A percentile compares a stretch with the other conserved stretches of the same genome.
These are phyloP conservation scores for Bombus pascuorum DNA, from an alignment of 1,140 invertebrate species.

Conservation along the genomic window DNA sequence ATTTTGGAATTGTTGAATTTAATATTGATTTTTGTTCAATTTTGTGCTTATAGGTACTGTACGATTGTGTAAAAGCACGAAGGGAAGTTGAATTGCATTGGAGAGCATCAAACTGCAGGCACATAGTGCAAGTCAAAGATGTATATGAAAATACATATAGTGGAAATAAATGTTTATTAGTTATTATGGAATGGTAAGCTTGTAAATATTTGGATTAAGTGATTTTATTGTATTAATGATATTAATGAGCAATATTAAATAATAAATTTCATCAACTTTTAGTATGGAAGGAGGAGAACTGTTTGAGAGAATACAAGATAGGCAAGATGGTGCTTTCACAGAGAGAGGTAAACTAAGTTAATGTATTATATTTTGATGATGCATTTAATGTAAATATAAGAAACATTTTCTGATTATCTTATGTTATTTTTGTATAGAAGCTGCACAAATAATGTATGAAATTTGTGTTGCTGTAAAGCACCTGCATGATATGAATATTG, in stretches of 20 bases:
- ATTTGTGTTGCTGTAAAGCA: slow-evolving; percentile 98
- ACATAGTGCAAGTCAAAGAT: slow-evolving; percentile 95
- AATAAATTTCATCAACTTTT: slow-evolving; percentile 36
- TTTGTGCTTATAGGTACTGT: slow-evolving; percentile 87
- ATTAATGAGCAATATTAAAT: background rate
- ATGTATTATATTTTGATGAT: slow-evolving; percentile 7
- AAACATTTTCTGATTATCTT: background rate
- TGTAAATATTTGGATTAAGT: background rate
- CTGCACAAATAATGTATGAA: slow-evolving; percentile 96
- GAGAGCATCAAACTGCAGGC: slow-evolving; percentile 93
- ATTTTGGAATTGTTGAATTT: background rate
- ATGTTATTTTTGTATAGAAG: slow-evolving; percentile 84
- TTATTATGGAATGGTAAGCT: slow-evolving; percentile 98
- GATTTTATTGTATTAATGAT: background rate
- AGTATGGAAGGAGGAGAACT: slow-evolving; percentile 98
- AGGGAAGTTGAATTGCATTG: slow-evolving; percentile 98
- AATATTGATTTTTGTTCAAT: background rate
- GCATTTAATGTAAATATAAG: background rate
- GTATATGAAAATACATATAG: slow-evolving; percentile 98
- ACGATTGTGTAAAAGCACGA: slow-evolving; percentile 95
- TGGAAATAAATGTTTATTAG: slow-evolving; percentile 94
- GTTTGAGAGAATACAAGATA: slow-evolving; percentile 97
- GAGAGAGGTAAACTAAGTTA: slow-evolving; percentile 89
- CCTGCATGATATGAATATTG: slow-evolving; percentile 97
- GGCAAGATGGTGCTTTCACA: slow-evolving; percentile 96